phyloP scores from a whole-genome alignment of 1,140 invertebrate genomes.

The Drosophila nikananu region DNA sequence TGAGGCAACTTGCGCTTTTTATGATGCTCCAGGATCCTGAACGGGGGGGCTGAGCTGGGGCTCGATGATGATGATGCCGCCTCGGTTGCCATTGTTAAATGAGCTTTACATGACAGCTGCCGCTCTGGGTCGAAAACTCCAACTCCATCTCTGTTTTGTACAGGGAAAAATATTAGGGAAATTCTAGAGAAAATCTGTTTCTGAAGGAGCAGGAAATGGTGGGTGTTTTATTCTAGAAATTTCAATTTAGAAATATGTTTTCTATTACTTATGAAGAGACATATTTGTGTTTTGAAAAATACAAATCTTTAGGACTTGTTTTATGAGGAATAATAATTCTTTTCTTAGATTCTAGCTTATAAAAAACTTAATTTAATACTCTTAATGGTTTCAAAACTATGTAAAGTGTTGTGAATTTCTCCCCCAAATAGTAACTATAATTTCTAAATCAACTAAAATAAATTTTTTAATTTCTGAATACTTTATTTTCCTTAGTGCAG shows the following conservation, averaged over 20 bases:
- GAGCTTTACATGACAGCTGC: constrained; percentile 61
- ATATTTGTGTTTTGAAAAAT: not conserved
- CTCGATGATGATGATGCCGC: constrained; percentile 48
- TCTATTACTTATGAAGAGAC: not conserved
- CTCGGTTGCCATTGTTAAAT: constrained; percentile 68
- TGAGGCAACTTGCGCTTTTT: constrained; percentile 79
- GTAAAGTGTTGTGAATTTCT: not conserved
- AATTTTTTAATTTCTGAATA: fast-evolving
- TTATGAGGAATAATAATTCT: not conserved
- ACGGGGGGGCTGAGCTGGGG: constrained; percentile 4
- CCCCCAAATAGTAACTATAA: not conserved
- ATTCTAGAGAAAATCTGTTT: not conserved
- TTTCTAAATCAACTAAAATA: not conserved
- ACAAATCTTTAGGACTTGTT: not conserved
- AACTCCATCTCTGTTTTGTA: constrained; percentile 2
- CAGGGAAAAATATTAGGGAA: constrained; percentile 10
- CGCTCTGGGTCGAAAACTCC: constrained; percentile 35
- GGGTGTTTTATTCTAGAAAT: not conserved
- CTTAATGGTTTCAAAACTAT: no score
- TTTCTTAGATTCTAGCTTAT: not conserved
- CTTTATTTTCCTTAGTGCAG: constrained; percentile 12
- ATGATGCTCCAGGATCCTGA: constrained; percentile 48
- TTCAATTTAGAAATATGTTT: not conserved
- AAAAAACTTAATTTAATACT: not conserved
- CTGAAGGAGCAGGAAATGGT: not conserved